A percentile compares a stretch with the other conserved stretches of the same genome.
Conservation (phyloP, 2,113 vertebrate genomes). For the Otus sunia region DNA sequence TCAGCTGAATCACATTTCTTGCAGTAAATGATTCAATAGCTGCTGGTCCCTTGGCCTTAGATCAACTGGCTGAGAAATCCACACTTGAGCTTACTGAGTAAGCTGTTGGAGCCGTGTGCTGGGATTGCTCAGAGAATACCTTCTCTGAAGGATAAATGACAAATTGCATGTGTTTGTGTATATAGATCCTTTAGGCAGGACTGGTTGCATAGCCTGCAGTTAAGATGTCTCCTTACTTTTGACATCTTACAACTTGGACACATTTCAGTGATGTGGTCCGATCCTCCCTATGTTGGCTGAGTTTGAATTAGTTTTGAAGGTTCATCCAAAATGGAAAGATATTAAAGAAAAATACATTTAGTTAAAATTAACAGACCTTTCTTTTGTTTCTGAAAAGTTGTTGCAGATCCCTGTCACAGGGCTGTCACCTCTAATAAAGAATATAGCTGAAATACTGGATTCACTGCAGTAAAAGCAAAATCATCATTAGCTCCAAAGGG, state of each 20-base stretch:
- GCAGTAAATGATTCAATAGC: not conserved
- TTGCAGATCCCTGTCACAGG: not conserved
- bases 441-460: not conserved
- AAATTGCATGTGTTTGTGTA: not conserved
- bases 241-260: not conserved
- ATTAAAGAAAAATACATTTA: not conserved
- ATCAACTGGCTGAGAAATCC: not conserved
- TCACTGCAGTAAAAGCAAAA: not conserved
- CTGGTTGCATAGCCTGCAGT: not conserved
- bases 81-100: not conserved
- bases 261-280: not conserved
- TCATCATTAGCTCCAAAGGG: not conserved
- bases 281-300: not conserved
- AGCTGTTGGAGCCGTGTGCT: not conserved
- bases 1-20: not conserved
- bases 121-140: not conserved
- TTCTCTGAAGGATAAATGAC: not conserved
- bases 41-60: not conserved
- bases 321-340: not conserved
- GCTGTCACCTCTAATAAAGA: not conserved
- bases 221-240: not conserved
- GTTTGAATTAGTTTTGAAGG: not conserved
- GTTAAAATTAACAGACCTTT: not conserved
- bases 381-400: not conserved
- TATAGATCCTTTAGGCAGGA: not conserved